Percentiles rank a stretch among this genome's conserved stretches.
Evolutionary conservation across 2,888 invertebrate species (phyloP).

Genomic region (Apomyelois bistriatella): DNA sequence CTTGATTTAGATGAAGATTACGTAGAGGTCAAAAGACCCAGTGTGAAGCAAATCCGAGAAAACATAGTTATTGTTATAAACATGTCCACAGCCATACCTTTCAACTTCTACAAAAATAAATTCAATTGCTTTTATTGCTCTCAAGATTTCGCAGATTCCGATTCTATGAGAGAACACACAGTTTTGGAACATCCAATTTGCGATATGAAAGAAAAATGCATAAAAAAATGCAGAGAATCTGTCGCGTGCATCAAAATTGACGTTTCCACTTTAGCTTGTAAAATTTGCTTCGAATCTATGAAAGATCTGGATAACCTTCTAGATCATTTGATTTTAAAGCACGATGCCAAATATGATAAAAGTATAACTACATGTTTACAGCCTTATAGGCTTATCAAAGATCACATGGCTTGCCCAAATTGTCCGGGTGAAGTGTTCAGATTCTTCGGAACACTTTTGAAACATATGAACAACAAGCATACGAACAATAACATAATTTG

Average conservation of each 20-base stretch:
- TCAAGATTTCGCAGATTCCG: conserved; percentile 66
- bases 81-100: conserved; percentile 72
- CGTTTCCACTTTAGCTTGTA: conserved; percentile 59
- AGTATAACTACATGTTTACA: conserved; percentile 65
- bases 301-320: conserved; percentile 52
- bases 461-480: conserved; percentile 68
- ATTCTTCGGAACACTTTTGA: conserved; percentile 67
- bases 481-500: conserved; percentile 71
- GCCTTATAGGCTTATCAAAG: conserved; percentile 61
- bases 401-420: conserved; percentile 64
- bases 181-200: conserved; percentile 61
- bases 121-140: conserved; percentile 73
- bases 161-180: conserved; percentile 62
- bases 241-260: conserved; percentile 72
- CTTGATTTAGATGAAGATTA: conserved; percentile 57
- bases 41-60: conserved; percentile 65
- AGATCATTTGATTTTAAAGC: conserved; percentile 63
- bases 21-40: conserved; percentile 53
- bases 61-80: conserved; percentile 66
- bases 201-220: conserved; percentile 63
- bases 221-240: conserved; percentile 65
- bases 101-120: conserved; percentile 70
- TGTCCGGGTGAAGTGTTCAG: conserved; percentile 61
- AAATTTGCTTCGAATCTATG: conserved; percentile 62
- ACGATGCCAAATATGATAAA: conserved; percentile 64